phyloP scores from a whole-genome alignment of 2,888 invertebrate species.

The Trissolcus brochymenae region DNA sequence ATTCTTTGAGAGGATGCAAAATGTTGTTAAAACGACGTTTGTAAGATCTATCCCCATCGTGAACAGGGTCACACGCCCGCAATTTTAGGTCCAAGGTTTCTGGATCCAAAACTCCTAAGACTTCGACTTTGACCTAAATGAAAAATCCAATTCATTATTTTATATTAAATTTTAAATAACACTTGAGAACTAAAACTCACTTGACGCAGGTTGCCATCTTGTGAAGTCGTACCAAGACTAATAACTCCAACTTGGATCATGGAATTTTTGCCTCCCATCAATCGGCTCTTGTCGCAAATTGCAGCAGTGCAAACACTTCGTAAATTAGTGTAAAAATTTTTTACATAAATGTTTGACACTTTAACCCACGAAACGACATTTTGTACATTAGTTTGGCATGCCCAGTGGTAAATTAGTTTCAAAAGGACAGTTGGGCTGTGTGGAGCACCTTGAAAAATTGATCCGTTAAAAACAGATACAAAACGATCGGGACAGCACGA shows the following conservation, averaged over 20 bases:
- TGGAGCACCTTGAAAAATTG: conserved; percentile 90
- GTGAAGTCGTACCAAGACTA: conserved; percentile 90
- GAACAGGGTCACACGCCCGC: conserved; percentile 88
- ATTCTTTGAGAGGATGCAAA: conserved; percentile 85
- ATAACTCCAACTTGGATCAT: conserved; percentile 85
- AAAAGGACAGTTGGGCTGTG: conserved; percentile 89
- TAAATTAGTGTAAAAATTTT: conserved; percentile 83
- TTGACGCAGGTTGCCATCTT: conserved; percentile 80
- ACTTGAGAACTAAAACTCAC: conserved; percentile 48
- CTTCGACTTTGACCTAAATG: conserved; percentile 87
- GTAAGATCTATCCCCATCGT: conserved; percentile 87
- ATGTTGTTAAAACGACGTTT: conserved; percentile 90
- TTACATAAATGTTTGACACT: conserved; percentile 84
- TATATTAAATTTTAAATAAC: conserved; percentile 8
- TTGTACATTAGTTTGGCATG: conserved; percentile 92
- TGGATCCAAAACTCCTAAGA: conserved; percentile 88
- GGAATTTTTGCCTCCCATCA: conserved; percentile 82
- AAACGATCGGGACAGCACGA: conserved; percentile 91
- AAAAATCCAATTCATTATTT: neutral
- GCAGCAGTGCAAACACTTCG: conserved; percentile 88
- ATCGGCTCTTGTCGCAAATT: conserved; percentile 85
- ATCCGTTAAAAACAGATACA: conserved; percentile 91
- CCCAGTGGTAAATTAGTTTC: conserved; percentile 93
- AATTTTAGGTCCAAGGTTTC: conserved; percentile 82
- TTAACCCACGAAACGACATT: conserved; percentile 93